Percentiles rank a stretch among this genome's conserved stretches.
These are phyloP conservation scores for human DNA, from an alignment of 2,113 vertebrate species.

Conservation along the genomic window DNA sequence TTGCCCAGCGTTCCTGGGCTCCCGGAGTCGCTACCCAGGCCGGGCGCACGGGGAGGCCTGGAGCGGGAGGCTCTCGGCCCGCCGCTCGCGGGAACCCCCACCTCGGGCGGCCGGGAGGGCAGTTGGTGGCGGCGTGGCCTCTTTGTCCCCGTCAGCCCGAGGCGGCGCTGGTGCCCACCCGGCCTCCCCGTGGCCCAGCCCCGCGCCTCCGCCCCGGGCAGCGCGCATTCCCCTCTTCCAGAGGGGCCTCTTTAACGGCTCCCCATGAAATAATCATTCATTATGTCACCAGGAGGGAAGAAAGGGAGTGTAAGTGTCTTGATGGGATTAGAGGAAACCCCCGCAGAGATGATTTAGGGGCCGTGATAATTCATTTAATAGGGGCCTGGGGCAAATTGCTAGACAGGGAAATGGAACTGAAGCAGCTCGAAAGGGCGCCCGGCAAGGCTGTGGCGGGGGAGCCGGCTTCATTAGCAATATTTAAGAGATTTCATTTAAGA, in stretches of 20 bases:
- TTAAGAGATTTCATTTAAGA: constrained; percentile 90
- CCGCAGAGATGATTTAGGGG: constrained; percentile 90
- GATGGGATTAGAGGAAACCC: constrained; percentile 90
- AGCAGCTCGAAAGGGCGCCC: constrained; percentile 84
- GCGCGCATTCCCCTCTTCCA: constrained; percentile 80
- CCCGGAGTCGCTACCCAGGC: constrained; percentile 56
- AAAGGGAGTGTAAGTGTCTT: constrained; percentile 89
- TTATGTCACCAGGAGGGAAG: constrained; percentile 86
- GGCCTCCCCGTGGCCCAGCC: constrained; percentile 53
- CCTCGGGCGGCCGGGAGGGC: neutral
- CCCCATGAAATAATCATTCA: constrained; percentile 90
- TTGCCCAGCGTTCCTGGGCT: constrained; percentile 74
- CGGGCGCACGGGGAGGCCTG: neutral
- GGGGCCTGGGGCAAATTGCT: constrained; percentile 89
- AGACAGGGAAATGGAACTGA: constrained; percentile 88
- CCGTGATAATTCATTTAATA: constrained; percentile 91
- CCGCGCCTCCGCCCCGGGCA: constrained; percentile 19
- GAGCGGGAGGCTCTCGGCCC: neutral
- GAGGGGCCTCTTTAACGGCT: constrained; percentile 87
- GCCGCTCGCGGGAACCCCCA: neutral
- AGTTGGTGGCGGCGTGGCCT: neutral
- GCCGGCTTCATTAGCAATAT: constrained; percentile 89
- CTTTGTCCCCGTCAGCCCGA: constrained; percentile 62
- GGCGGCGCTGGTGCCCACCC: constrained; percentile 75
- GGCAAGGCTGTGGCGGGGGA: constrained; percentile 82